Percentiles rank a stretch among this genome's conserved stretches.
Evolutionary conservation across 2,113 vertebrate species (phyloP).

Genomic region (Aythya baeri): DNA sequence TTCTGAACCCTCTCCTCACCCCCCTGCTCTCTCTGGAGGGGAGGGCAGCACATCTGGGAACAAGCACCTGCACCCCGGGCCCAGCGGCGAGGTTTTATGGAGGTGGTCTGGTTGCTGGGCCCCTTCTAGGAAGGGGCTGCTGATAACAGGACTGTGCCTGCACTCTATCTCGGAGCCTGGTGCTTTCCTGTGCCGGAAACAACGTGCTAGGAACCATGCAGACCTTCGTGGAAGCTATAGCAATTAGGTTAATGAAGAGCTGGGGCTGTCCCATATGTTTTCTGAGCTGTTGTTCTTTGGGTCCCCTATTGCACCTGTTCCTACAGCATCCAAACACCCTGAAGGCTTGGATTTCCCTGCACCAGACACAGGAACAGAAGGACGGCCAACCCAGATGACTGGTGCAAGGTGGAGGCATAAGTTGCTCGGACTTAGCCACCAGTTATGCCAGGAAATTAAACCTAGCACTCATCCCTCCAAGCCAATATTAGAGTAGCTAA

Average conservation of each 20-base stretch:
- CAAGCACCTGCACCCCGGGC: neutral
- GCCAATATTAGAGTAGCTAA: neutral
- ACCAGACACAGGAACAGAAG: neutral
- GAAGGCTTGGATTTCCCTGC: neutral
- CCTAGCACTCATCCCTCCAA: neutral
- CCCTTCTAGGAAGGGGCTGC: neutral
- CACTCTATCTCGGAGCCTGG: neutral
- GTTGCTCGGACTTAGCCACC: neutral
- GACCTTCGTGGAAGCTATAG: neutral
- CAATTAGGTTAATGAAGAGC: constrained; percentile 62
- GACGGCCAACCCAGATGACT: neutral
- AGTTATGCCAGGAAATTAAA: neutral
- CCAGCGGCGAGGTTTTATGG: neutral
- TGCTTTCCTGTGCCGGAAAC: neutral
- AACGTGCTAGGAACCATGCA: neutral
- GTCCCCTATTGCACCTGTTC: constrained; percentile 32
- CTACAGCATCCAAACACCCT: neutral
- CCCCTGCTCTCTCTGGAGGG: fast-evolving
- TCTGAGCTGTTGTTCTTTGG: constrained; percentile 41
- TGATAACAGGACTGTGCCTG: neutral
- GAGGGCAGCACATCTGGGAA: neutral
- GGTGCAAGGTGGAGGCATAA: neutral
- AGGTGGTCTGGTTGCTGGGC: neutral
- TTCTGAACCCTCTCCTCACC: neutral
- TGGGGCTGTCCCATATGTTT: constrained; percentile 51